These are phyloP conservation scores for Troglohyphantes excavatus DNA, from an alignment of 2,888 invertebrate species.

Conservation along the genomic window DNA sequence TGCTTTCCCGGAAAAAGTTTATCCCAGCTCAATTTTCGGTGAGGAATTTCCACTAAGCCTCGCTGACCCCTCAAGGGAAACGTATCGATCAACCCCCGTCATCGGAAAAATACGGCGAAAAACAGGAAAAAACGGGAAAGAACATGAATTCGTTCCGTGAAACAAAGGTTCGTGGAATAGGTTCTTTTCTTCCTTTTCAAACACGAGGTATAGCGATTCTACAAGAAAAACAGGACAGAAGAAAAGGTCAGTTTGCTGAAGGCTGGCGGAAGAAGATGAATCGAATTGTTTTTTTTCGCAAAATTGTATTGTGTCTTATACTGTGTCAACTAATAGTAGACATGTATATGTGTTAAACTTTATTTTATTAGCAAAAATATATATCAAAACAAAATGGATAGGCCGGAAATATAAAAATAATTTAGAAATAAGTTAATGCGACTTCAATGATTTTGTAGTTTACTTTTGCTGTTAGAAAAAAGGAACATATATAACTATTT, in stretches of 20 bases:
- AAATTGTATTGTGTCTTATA: background rate
- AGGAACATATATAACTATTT: too few species aligned
- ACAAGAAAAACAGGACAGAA: background rate
- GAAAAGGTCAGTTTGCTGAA: background rate
- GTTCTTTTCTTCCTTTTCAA: background rate
- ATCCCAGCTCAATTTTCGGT: conserved; percentile 27
- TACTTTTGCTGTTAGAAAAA: too few species aligned
- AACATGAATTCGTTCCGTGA: conserved; percentile 17
- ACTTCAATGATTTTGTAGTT: too few species aligned
- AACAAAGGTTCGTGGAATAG: conserved; percentile 11
- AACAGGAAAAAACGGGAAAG: background rate
- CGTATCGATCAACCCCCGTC: conserved; percentile 16
- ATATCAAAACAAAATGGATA: too few species aligned
- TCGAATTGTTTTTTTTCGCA: conserved; percentile 2
- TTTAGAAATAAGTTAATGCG: too few species aligned
- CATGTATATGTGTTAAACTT: background rate
- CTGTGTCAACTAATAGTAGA: background rate
- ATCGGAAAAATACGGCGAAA: background rate
- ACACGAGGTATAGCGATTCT: background rate
- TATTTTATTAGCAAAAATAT: too few species aligned
- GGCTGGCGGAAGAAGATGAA: conserved; percentile 14
- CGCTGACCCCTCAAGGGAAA: conserved; percentile 2
- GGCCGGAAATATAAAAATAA: too few species aligned
- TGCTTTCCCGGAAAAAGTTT: conserved; percentile 1
- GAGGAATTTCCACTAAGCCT: background rate